These are phyloP conservation scores for Rafetus swinhoei DNA, from an alignment of 2,113 vertebrate genomes.

Conservation along the genomic window DNA sequence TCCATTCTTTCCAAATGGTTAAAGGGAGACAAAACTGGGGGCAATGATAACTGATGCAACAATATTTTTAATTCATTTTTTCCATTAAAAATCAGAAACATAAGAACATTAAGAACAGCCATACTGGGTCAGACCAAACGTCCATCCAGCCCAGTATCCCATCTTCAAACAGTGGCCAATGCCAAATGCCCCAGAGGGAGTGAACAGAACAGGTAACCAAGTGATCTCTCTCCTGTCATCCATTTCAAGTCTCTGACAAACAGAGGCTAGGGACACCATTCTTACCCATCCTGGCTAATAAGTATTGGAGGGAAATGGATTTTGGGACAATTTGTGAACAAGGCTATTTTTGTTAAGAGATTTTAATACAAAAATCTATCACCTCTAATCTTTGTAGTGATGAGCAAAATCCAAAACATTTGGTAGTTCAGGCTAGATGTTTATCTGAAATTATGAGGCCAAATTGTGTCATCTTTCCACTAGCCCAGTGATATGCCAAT, in stretches of 20 bases:
- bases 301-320: neutral
- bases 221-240: no score
- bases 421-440: neutral
- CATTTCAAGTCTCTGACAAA: no score
- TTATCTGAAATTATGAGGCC: neutral
- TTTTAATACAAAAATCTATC: neutral
- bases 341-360: neutral
- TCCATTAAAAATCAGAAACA: neutral
- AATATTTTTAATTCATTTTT: neutral
- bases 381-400: neutral
- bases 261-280: no score
- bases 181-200: no score
- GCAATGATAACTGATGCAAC: neutral
- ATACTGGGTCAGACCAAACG: no score
- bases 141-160: no score
- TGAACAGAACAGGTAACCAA: no score
- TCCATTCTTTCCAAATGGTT: neutral
- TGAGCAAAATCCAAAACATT: neutral
- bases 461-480: neutral
- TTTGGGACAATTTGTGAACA: neutral
- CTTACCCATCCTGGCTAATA: no score
- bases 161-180: no score
- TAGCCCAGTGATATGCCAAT: neutral
- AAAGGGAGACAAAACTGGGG: neutral
- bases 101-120: no score